Percentiles rank a stretch among this genome's conserved stretches.
These are phyloP conservation scores for Sebastes miniatus DNA, from an alignment of 2,797 vertebrate genomes.

Conservation along the genomic window DNA sequence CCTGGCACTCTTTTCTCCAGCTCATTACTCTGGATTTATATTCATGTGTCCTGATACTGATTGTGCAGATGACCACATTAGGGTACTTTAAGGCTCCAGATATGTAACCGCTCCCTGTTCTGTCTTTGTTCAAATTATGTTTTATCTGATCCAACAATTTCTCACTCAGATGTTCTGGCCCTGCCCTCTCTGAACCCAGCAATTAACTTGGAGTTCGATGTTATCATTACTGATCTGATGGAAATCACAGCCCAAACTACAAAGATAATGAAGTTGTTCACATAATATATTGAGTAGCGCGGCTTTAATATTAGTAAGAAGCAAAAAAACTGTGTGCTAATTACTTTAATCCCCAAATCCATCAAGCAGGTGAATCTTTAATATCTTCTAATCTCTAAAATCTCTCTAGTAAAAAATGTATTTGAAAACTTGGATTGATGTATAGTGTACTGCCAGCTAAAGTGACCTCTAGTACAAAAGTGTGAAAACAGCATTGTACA, in stretches of 20 bases:
- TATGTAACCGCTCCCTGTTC: neutral
- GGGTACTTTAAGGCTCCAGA: constrained; percentile 3
- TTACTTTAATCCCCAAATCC: neutral
- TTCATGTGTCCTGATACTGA: constrained; percentile 18
- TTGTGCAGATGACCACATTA: constrained; percentile 12
- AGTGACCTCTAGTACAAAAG: neutral
- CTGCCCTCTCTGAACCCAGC: neutral
- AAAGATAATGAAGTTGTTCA: neutral
- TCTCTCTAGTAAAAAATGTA: neutral
- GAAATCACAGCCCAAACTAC: neutral
- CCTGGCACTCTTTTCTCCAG: constrained; percentile 30
- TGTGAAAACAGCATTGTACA: neutral
- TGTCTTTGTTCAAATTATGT: neutral
- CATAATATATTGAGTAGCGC: neutral
- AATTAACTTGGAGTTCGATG: neutral
- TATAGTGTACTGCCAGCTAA: neutral
- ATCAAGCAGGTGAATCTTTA: neutral
- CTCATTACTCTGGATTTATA: constrained; percentile 53
- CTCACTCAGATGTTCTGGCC: neutral
- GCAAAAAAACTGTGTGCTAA: no score
- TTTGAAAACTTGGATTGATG: neutral
- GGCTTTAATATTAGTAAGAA: neutral
- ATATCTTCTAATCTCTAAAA: neutral
- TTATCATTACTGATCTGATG: neutral
- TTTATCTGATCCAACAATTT: neutral